Base-by-base conservation (phyloP, 2,797 vertebrate species). In the Eulemur coronatus region DNA sequence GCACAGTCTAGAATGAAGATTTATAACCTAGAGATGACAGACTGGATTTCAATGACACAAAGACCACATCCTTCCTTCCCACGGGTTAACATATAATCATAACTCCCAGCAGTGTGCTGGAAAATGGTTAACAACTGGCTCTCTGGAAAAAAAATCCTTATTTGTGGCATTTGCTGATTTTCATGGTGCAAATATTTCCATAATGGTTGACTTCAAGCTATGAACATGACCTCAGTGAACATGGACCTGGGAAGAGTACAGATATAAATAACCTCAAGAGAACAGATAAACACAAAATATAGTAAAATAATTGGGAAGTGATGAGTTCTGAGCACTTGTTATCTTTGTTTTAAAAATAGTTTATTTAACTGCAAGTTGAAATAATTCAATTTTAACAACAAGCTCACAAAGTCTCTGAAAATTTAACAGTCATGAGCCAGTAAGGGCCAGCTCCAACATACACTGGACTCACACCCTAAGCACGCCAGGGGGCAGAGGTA, bases 61-160 rank as follows among this genome's bases (percentile, higher is more conserved):
- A 94, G 46, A 88, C 70, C 50, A 87, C 22, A 80, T 17, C 24
- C 61, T 30, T 85, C 30, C 20, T 72, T 73, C 38, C 26, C 48
- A 70, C 10, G n/a, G 52, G n/a, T 69, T 91, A 63, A 46, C 59
- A 80, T 20, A 69, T n/a, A 84, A 70, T 73, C 35, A 61, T 76
- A 84, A 73, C 1, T 63, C 22, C 41, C 52, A 86, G 84, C 50
- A 43, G 6, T 72, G 35, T 84, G 57, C 72, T 81, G 11, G 20
- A 86, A 89, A 89, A 80, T 52, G 38, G 61, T 69, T 70, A 97
- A 91, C 13, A 97, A 91, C 13, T 46, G 73, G 24, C 52, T 96
- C 14, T 80, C 7, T 55, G 61, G 33, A 3, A 41, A 82, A n/a
- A 65, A 65, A 30, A n/a, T 30, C 33, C 18, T 61, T 9, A 84